Evolutionary conservation across 2,113 vertebrate species (phyloP).

Genomic region (Chunga burmeisteri): DNA sequence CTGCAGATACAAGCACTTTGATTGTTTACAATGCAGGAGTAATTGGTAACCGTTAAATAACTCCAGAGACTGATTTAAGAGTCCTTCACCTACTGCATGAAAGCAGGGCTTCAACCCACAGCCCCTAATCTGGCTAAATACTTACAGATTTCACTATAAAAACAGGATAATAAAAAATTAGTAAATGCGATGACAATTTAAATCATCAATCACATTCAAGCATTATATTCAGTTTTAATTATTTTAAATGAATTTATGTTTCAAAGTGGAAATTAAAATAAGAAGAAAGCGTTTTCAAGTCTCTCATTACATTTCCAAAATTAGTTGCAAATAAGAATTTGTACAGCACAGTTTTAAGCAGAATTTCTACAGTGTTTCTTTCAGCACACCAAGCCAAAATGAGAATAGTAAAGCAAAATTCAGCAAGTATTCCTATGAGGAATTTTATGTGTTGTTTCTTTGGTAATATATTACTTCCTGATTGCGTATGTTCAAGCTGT

Average conservation of each 20-base stretch:
- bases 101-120: conserved; percentile 13
- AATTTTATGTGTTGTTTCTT: neutral
- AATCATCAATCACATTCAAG: neutral
- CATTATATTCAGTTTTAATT: neutral
- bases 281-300: neutral
- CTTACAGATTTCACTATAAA: neutral
- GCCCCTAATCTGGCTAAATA: neutral
- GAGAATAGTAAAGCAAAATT: neutral
- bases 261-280: neutral
- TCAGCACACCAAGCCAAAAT: neutral
- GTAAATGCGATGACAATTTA: neutral
- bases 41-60: conserved; percentile 69
- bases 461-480: neutral
- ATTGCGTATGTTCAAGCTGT: neutral
- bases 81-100: conserved; percentile 42
- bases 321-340: neutral
- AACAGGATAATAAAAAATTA: neutral
- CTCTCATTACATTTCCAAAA: neutral
- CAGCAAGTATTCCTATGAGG: neutral
- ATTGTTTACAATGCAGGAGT: conserved; percentile 70
- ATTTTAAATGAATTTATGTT: conserved; percentile 10
- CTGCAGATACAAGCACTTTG: conserved; percentile 69
- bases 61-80: conserved; percentile 66
- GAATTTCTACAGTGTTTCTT: neutral
- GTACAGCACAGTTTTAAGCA: neutral